phyloP scores from a whole-genome alignment of 2,888 invertebrate genomes.

The Euplexia lucipara region DNA sequence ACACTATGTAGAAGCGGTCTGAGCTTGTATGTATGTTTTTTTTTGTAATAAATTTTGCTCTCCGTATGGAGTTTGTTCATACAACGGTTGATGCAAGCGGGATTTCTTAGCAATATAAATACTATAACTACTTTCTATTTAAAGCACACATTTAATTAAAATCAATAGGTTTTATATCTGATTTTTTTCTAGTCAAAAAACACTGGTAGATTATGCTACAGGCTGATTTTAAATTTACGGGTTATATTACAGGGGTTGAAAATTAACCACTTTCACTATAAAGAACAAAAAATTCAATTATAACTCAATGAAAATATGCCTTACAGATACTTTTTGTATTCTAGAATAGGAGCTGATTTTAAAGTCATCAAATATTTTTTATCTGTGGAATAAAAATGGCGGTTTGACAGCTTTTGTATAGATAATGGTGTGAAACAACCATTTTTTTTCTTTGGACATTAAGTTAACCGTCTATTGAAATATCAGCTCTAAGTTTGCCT shows the following conservation, averaged over 20 bases:
- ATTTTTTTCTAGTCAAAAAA: constrained; percentile 9
- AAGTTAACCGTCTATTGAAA: too few relatives aligned
- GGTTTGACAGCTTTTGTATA: too few relatives aligned
- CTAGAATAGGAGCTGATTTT: too few relatives aligned
- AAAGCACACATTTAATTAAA: constrained; percentile 24
- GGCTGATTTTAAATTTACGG: constrained; percentile 5
- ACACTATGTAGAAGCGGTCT: constrained; percentile 70
- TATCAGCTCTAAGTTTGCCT: too few relatives aligned
- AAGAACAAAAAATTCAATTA: not conserved
- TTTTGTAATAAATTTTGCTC: constrained; percentile 64
- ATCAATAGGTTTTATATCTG: constrained; percentile 1
- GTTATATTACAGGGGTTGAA: not conserved
- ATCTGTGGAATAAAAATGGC: too few relatives aligned
- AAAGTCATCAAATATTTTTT: too few relatives aligned
- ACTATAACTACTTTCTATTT: constrained; percentile 14
- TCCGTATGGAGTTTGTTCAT: constrained; percentile 64
- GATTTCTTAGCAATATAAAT: constrained; percentile 7
- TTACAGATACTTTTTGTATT: too few relatives aligned
- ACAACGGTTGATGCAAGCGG: constrained; percentile 47
- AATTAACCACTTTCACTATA: not conserved
- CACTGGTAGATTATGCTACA: constrained; percentile 2
- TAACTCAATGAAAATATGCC: not conserved
- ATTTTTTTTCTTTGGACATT: too few relatives aligned
- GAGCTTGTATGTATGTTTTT: constrained; percentile 65
- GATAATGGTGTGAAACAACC: too few relatives aligned